A percentile compares a stretch with the other conserved stretches of the same genome.
Conservation (phyloP, 2,797 vertebrate genomes). For the Eulemur mongoz region DNA sequence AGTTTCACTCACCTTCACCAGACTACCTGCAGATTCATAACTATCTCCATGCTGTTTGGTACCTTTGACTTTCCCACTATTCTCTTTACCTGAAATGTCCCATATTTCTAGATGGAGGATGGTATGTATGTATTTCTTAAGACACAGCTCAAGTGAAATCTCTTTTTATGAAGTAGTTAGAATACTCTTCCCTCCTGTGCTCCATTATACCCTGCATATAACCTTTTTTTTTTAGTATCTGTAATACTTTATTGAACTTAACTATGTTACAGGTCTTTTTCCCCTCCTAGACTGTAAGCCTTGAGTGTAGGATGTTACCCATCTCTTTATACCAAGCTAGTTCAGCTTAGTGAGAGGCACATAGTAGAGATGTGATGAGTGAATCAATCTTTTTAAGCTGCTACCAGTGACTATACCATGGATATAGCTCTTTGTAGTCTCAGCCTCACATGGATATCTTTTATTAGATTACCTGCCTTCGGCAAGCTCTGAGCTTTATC, state of each 20-base stretch:
- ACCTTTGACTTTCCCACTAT: neutral
- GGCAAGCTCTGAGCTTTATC: neutral
- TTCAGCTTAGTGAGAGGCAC: neutral
- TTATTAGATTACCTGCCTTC: neutral
- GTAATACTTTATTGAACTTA: neutral
- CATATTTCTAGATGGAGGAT: neutral
- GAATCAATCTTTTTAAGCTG: neutral
- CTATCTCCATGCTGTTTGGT: neutral
- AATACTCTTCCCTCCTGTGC: neutral
- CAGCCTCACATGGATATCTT: neutral
- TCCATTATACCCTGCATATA: neutral
- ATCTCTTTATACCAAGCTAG: neutral
- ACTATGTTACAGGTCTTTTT: neutral
- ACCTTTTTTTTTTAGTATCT: neutral
- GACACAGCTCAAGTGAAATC: neutral
- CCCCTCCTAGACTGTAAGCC: neutral
- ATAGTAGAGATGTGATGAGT: neutral
- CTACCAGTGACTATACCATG: neutral
- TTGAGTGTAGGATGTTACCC: neutral
- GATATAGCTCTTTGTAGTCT: neutral
- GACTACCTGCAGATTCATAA: neutral
- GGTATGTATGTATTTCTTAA: neutral
- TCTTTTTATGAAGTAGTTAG: neutral
- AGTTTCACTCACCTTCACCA: neutral
- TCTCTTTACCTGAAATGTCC: neutral